Percentiles rank a stretch among this genome's conserved stretches.
phyloP scores from a whole-genome alignment of 2,888 invertebrate species.

The Sclerodermus sp. region DNA sequence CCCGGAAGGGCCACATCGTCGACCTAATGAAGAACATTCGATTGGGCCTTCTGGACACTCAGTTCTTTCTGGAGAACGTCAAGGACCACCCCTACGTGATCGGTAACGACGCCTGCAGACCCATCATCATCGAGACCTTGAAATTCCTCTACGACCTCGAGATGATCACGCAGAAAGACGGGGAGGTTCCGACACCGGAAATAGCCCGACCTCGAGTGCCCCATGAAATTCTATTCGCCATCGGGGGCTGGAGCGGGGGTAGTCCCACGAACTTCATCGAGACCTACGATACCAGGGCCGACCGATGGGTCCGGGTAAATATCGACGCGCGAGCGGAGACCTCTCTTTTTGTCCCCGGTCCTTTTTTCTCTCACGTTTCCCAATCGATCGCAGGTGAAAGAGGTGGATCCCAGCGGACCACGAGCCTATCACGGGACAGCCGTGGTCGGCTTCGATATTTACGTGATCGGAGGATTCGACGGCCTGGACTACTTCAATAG shows the following conservation, averaged over 20 bases:
- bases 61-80: constrained; percentile 88
- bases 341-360: neutral
- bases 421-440: constrained; percentile 94
- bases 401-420: constrained; percentile 81
- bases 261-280: constrained; percentile 69
- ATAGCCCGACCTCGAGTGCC: constrained; percentile 83
- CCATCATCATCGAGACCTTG: constrained; percentile 86
- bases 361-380: neutral
- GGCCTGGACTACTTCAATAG: constrained; percentile 88
- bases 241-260: constrained; percentile 76
- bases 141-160: constrained; percentile 91
- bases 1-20: constrained; percentile 74
- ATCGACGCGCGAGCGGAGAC: constrained; percentile 1
- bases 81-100: constrained; percentile 86
- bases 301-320: constrained; percentile 84
- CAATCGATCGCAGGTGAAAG: constrained; percentile 64
- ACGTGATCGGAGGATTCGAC: constrained; percentile 90
- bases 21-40: constrained; percentile 79
- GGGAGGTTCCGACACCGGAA: constrained; percentile 83
- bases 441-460: constrained; percentile 81
- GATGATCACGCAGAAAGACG: constrained; percentile 78
- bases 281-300: constrained; percentile 86
- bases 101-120: constrained; percentile 80
- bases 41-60: constrained; percentile 80
- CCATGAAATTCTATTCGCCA: constrained; percentile 84